These are phyloP conservation scores for Anneissia japonica DNA, from an alignment of 35 echinoderm and acorn worm species.

Conservation along the genomic window DNA sequence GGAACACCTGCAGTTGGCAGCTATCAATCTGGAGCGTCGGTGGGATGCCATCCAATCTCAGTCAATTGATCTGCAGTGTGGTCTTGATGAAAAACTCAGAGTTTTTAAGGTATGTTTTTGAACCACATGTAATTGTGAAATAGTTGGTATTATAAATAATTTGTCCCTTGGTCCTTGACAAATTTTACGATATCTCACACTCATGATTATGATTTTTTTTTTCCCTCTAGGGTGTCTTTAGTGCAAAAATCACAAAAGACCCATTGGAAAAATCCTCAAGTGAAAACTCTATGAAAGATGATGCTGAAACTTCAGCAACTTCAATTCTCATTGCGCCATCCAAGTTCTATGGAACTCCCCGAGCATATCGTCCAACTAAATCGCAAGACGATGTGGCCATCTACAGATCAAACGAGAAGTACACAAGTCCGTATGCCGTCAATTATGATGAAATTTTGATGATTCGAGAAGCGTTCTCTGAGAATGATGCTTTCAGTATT, in stretches of 20 bases:
- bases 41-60: slow-evolving; percentile 85
- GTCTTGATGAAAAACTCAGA: slow-evolving; percentile 51
- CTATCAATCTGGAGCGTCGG: slow-evolving; percentile 82
- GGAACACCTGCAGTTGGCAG: slow-evolving; percentile 62
- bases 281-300: not conserved
- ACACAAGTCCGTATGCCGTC: slow-evolving; percentile 1
- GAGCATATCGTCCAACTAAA: slow-evolving; percentile 42
- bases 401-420: slow-evolving; percentile 28
- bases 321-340: slow-evolving; percentile 8
- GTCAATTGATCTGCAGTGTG: slow-evolving; percentile 52
- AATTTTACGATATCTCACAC: not conserved
- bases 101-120: slow-evolving; percentile 36
- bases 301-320: not conserved
- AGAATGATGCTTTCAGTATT: slow-evolving; percentile 95
- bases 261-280: slow-evolving; percentile 20
- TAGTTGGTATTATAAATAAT: not conserved
- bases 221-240: not conserved
- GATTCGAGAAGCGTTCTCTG: slow-evolving; percentile 82
- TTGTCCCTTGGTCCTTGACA: not conserved
- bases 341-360: slow-evolving; percentile 5
- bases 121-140: not conserved
- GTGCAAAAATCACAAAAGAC: slow-evolving; percentile 12
- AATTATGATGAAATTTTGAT: slow-evolving; percentile 77
- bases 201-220: not conserved
- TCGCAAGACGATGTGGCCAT: slow-evolving; percentile 83